These are phyloP conservation scores for Leucoptera coffeella DNA, from an alignment of 2,888 invertebrate genomes.

Conservation along the genomic window DNA sequence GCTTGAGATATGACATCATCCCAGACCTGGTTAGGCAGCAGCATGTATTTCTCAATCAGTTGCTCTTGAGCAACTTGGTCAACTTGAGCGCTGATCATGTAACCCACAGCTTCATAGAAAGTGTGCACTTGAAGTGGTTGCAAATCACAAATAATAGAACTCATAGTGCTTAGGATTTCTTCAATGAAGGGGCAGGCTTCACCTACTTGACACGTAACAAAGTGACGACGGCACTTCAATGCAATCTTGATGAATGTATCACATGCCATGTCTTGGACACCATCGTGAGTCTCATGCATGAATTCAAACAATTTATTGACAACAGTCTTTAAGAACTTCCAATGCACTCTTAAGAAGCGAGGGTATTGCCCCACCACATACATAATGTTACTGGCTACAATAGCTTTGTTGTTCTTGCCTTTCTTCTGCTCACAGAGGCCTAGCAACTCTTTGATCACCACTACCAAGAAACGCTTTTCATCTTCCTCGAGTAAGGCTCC, in stretches of 20 bases:
- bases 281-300: constrained; percentile 99
- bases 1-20: constrained; percentile 97
- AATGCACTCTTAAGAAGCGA: constrained; percentile 95
- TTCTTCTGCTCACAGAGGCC: constrained; percentile 98
- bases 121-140: constrained; percentile 98
- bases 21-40: constrained; percentile 96
- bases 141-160: constrained; percentile 97
- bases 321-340: constrained; percentile 99
- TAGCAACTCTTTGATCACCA: constrained; percentile 95
- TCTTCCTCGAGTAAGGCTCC: constrained; percentile 99
- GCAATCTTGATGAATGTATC: constrained; percentile 99
- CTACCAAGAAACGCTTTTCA: constrained; percentile 96
- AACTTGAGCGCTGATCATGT: constrained; percentile 96
- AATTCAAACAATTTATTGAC: constrained; percentile 99
- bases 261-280: constrained; percentile 99
- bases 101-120: constrained; percentile 98
- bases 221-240: constrained; percentile 94
- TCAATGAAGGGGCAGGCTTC: constrained; percentile 98
- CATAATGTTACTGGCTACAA: constrained; percentile 99
- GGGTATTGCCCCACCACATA: constrained; percentile 99
- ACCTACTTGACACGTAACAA: constrained; percentile 93
- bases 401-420: constrained; percentile 98
- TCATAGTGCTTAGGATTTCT: constrained; percentile 93
- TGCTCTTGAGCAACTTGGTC: constrained; percentile 88
- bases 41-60: constrained; percentile 96